A percentile compares a stretch with the other conserved stretches of the same genome.
phyloP scores from a whole-genome alignment of 2,888 invertebrate genomes.

The Thalpophila matura region DNA sequence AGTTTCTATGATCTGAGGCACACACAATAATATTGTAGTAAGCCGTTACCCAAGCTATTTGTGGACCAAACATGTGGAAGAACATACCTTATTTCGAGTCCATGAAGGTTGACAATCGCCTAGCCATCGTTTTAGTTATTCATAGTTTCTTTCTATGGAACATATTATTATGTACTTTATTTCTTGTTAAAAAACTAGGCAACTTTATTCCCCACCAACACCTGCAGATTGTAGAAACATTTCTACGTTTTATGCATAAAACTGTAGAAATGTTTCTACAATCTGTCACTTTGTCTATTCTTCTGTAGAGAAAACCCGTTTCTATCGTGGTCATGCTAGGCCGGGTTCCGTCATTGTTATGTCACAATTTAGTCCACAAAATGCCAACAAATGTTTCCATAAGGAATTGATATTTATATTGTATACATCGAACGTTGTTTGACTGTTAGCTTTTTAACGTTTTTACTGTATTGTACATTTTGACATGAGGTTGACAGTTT shows the following conservation, averaged over 20 bases:
- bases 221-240: too few species aligned
- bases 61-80: constrained; percentile 18
- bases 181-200: too few species aligned
- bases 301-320: too few species aligned
- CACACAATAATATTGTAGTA: constrained; percentile 39
- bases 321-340: too few species aligned
- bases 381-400: constrained; percentile 35
- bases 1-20: too few species aligned
- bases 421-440: constrained; percentile 68
- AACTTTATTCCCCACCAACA: too few species aligned
- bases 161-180: too few species aligned
- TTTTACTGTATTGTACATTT: constrained; percentile 54
- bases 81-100: not conserved
- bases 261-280: too few species aligned
- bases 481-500: constrained; percentile 29
- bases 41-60: constrained; percentile 42
- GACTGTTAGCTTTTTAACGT: constrained; percentile 63
- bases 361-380: constrained; percentile 23
- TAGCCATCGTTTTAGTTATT: not conserved
- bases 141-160: too few species aligned
- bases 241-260: too few species aligned
- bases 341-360: too few species aligned
- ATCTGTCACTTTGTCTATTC: too few species aligned
- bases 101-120: not conserved
- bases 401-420: constrained; percentile 67